Percentiles rank a stretch among this genome's conserved stretches.
Conservation (phyloP, 2,113 vertebrate genomes). For the Aldabrachelys gigantea region DNA sequence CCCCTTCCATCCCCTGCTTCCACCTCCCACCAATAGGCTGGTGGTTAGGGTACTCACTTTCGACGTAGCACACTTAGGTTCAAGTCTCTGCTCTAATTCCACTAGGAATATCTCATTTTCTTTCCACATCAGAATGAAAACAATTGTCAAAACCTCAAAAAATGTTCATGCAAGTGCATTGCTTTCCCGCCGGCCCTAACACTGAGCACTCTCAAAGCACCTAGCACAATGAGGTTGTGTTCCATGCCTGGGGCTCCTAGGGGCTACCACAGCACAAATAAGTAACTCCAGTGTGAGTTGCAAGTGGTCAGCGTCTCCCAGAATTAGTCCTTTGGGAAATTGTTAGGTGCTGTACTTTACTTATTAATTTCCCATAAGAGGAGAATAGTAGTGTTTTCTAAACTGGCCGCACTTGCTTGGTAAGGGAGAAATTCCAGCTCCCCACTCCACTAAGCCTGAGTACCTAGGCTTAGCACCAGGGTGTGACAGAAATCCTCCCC, state of each 20-base stretch:
- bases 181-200: background rate
- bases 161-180: background rate
- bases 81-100: background rate
- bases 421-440: background rate
- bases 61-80: background rate
- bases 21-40: background rate
- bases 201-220: background rate
- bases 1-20: background rate
- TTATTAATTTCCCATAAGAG: too few species aligned
- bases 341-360: background rate
- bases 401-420: background rate
- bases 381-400: background rate
- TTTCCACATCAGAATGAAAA: background rate
- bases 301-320: fast-evolving
- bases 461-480: background rate
- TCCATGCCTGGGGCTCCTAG: background rate
- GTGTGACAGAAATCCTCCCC: background rate
- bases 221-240: fast-evolving
- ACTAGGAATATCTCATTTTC: background rate
- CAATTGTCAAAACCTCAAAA: background rate
- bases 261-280: fast-evolving
- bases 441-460: background rate
- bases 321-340: background rate
- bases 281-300: background rate
- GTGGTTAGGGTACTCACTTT: conserved; percentile 22